Base-by-base conservation (phyloP, 2,113 vertebrate genomes). In the Eretmochelys imbricata region DNA sequence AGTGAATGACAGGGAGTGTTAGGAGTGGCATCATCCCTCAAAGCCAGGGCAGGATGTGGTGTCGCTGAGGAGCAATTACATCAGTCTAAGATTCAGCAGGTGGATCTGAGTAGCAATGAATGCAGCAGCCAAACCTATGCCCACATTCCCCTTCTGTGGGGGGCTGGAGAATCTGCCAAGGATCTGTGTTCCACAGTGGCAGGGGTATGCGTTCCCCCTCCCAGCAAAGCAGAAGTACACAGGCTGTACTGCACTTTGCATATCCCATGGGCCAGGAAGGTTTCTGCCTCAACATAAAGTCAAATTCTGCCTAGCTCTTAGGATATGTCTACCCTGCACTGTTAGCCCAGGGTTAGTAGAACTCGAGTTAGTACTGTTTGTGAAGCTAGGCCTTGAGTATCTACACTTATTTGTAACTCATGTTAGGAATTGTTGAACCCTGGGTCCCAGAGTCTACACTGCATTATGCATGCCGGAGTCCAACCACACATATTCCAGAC, bases 11-110 rank as follows among this genome's bases (percentile, higher is more conserved):
- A n/a, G 55, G 38, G 35, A 72, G 84, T n/a, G 65, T 35, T 9
- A 19, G 24, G 24, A 27, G 51, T 38, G 5, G 25, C 0, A 0
- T 75, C 25, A 1, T 62, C 59, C 59, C 11, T 31, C 25, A 62
- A 72, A n/a, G n/a, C n/a, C 9, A 27, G 11, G 42, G 29, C 53
- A 24, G 65, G 53, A 22, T 72, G 20, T 48, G 62, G 16, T 5
- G 46, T 82, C 82, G 24, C 12, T 1, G 42, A 85, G 50, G 27
- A 72, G 19, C 27, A 80, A 19, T 65, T 0, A 0, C 69, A 69
- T n/a, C 31, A n/a, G 62, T n/a, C 35, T 72, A 19, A 69, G 65
- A 2, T 69, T 31, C 8, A 9, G 65, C 65, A 69, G 65, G 35
- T 69, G 65, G 35, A 20, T 69, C 69, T 75, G n/a, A 25, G 19